Evolutionary conservation across 2,888 invertebrate species (phyloP), one percentile per base, ranked within the genome.

Genomic region (Synergus gifuensis): DNA sequence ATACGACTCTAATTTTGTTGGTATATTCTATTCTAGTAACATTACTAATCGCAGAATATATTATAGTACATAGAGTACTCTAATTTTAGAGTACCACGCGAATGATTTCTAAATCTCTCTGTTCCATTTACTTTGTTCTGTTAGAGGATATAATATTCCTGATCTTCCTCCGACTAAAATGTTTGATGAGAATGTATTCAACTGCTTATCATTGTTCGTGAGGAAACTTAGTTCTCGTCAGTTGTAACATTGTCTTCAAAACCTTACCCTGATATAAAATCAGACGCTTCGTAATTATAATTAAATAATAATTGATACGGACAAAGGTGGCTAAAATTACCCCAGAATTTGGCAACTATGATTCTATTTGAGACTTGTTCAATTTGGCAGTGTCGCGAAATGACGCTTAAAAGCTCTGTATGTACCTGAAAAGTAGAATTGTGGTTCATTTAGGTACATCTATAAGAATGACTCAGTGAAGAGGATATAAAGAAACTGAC

Each of bases 261-360:
- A 28, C 3, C 28, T 28, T 28, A 28, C 28, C 28, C 28, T 28
- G 28, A 28, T 76, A 73, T 77, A 67, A 58, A 66, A 76, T 44
- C 44, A 16, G 28, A 73, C 54, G 49, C 69, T 54, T 81, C 76
- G 58, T 54, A 64, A 81, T 85, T 85, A 86, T 86, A 86, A 87
- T 87, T 87, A 85, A 86, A 86, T 76, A 86, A 86, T 76, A 76
- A 79, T 82, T 79, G 14, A 79, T 84, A 84, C 83, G 82, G 79
- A 85, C 82, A 86, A 85, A 83, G 80, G 83, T 77, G 76, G 80
- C 83, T 77, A 86, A 88, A 87, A 87, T 88, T 86, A 83, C 78
- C 76, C 58, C 83, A 76, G 82, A 82, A 84, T 87, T 87, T 88
- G 86, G 89, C 88, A 85, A 84, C 82, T 85, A 76, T 77, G 78